phyloP scores from a whole-genome alignment of 2,113 vertebrate genomes.

The Sorex araneus region DNA sequence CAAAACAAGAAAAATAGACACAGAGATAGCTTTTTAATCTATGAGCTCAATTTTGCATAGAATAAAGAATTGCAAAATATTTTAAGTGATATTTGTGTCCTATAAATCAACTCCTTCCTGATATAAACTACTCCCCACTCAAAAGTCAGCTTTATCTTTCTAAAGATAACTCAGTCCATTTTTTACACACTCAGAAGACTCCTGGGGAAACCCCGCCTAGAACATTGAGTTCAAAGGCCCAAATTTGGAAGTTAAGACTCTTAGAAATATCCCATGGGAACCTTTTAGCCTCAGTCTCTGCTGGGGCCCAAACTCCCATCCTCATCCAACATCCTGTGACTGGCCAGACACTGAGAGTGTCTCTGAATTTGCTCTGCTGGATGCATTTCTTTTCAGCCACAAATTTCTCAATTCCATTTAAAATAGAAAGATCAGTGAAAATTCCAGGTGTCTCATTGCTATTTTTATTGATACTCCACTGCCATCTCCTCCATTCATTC shows the following conservation, averaged over 20 bases:
- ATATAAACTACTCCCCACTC: not conserved
- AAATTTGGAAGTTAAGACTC: not conserved
- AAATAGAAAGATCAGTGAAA: not conserved
- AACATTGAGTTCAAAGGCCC: not conserved
- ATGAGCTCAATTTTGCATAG: not conserved
- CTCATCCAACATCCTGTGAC: not conserved
- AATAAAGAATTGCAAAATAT: not conserved
- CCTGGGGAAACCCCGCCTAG: not conserved
- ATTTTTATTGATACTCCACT: not conserved
- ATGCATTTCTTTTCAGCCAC: not conserved
- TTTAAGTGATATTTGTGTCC: not conserved
- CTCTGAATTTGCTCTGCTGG: not conserved
- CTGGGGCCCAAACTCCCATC: fast-evolving
- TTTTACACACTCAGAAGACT: not conserved
- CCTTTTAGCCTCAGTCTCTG: not conserved
- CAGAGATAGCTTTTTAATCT: not conserved
- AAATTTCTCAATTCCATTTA: not conserved
- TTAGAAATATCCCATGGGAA: not conserved
- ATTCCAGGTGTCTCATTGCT: not conserved
- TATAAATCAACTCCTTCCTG: not conserved
- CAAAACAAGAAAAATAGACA: not conserved
- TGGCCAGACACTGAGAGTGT: not conserved
- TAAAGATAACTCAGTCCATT: not conserved
- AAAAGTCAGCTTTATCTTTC: not conserved
- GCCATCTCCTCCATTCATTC: not conserved